Evolutionary conservation across 53 echinoderm and acorn worm genomes (phyloP), one percentile per base, ranked within the genome.

Genomic region (Hippasteria phrygiana): DNA sequence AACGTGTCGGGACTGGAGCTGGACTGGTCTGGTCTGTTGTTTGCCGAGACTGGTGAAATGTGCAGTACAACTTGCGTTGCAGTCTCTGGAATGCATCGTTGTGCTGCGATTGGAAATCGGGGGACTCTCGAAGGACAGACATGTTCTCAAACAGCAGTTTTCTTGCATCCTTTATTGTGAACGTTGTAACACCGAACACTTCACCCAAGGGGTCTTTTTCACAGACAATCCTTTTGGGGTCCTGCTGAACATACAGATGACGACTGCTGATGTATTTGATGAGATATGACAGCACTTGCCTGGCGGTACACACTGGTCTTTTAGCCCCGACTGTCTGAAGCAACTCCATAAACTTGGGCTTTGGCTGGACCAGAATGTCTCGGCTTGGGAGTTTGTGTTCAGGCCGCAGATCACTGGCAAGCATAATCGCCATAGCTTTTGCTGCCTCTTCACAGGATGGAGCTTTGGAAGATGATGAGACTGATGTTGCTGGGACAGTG

Each of bases 101-200:
- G 24, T 74, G 74, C 32, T 85, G 85, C 29, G 85, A 51, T 53
- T 43, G 43, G 24, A 69, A 50, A 48, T 88, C 94, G 0, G 91
- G 84, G 2, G 94, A 88, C 56, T 88, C 87, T 17, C 86, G 74
- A n/a, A 95, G 75, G 31, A 97, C 92, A 18, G 87, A 92, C 92
- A 97, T 92, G 87, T 97, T 97, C 55, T 93, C 94, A 82, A 97
- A 97, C 20, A 97, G 77, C 6, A 97, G 75, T 71, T 93, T 90
- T 80, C 95, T 95, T 38, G 95, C 98, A 93, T 98, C 98, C 46
- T 95, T 95, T 87, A 98, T 98, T 28, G 98, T 98, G 87, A 98
- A 98, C 72, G 87, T 92, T n/a, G 64, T 20, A 41, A 98, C 95
- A 0, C 93, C 91, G 75, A 98, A 98, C 65, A 98, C 98, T 56